A percentile compares a stretch with the other conserved stretches of the same genome.
These are phyloP conservation scores for Halcyon senegalensis DNA, from an alignment of 2,113 vertebrate species.

Conservation along the genomic window DNA sequence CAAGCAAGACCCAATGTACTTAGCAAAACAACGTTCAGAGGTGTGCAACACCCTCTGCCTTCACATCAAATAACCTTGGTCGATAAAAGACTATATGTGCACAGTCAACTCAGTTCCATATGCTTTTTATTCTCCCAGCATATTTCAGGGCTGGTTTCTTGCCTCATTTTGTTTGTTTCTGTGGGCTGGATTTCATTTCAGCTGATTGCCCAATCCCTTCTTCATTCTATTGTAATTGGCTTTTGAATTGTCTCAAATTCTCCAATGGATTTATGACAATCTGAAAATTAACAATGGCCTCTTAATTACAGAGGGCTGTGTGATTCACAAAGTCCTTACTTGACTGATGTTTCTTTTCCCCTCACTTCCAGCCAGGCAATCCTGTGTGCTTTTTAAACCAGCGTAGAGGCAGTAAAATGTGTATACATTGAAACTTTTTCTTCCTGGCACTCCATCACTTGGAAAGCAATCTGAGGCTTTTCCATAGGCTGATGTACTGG, in stretches of 20 bases:
- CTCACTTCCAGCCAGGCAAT: constrained; percentile 20
- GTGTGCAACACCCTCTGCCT: constrained; percentile 1
- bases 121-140: constrained; percentile 63
- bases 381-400: constrained; percentile 16
- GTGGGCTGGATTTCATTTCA: constrained; percentile 71
- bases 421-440: constrained; percentile 27
- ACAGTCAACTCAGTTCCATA: constrained; percentile 31
- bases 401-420: constrained; percentile 49
- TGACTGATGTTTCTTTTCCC: constrained; percentile 21
- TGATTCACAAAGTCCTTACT: constrained; percentile 61
- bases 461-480: constrained; percentile 53
- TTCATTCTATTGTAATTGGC: constrained; percentile 72
- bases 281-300: constrained; percentile 73
- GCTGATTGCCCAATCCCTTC: constrained; percentile 72
- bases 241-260: constrained; percentile 78
- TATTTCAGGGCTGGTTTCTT: constrained; percentile 34
- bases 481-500: constrained; percentile 53
- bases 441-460: constrained; percentile 40
- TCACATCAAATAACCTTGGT: constrained; percentile 46
- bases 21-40: constrained; percentile 41
- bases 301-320: constrained; percentile 71
- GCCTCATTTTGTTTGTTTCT: constrained; percentile 71
- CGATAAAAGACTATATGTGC: constrained; percentile 9
- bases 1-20: neutral
- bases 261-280: constrained; percentile 72